Percentiles rank a stretch among this genome's conserved stretches.
Conservation (phyloP, 2,797 vertebrate genomes). For the Morelia viridis region DNA sequence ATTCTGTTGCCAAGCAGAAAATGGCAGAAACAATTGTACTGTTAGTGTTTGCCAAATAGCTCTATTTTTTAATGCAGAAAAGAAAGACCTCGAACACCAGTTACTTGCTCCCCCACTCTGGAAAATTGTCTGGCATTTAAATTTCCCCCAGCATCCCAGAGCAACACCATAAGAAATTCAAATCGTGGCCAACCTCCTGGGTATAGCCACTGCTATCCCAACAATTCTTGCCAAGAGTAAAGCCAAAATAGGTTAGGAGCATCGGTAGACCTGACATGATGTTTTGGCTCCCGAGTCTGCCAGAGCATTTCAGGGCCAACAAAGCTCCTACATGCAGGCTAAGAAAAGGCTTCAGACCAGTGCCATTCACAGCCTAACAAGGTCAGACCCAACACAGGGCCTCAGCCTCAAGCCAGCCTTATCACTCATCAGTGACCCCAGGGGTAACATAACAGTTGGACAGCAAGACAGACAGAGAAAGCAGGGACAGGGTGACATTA, state of each 20-base stretch:
- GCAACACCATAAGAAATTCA: not conserved
- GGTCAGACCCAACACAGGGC: not conserved
- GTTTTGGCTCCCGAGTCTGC: not conserved
- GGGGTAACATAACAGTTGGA: constrained; percentile 8
- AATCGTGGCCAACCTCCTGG: not conserved
- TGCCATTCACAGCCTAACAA: not conserved
- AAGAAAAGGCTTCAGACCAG: not conserved
- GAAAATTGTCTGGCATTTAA: not conserved
- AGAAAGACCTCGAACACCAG: not conserved
- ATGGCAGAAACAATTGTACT: not conserved
- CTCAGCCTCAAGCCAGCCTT: not conserved
- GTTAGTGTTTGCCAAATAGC: not conserved
- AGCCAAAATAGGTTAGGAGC: not conserved
- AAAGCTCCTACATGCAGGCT: not conserved
- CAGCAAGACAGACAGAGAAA: not conserved
- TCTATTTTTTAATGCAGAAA: not conserved
- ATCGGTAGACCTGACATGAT: not conserved
- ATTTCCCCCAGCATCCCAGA: not conserved
- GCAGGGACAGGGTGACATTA: not conserved
- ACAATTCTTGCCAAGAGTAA: not conserved
- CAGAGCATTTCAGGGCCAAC: not conserved
- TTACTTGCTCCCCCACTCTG: not conserved
- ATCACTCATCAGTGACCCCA: not conserved
- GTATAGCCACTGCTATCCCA: not conserved
- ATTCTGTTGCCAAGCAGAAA: not conserved